These are phyloP conservation scores for Accipiter cooperii DNA, from an alignment of 2,113 vertebrate genomes.

Conservation along the genomic window DNA sequence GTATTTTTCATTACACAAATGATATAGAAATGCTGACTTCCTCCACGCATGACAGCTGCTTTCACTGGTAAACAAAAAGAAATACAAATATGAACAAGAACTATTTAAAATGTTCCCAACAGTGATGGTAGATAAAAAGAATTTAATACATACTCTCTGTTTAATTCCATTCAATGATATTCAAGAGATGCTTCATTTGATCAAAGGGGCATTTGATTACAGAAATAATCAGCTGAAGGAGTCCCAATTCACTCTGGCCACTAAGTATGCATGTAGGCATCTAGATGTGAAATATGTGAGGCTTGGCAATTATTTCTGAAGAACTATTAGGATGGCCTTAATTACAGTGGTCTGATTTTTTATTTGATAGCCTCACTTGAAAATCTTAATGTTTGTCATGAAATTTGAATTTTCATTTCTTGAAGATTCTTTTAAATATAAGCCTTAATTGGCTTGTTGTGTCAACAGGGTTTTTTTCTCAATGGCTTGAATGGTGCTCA, in stretches of 20 bases:
- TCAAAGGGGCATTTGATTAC: conserved; percentile 14
- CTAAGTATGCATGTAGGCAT: not conserved
- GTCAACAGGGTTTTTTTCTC: not conserved
- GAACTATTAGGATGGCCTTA: not conserved
- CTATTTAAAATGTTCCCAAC: not conserved
- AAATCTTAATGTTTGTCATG: not conserved
- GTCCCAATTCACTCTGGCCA: not conserved
- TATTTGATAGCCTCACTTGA: not conserved
- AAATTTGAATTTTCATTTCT: not conserved
- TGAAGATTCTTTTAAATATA: not conserved
- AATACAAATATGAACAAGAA: not conserved
- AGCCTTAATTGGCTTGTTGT: not conserved
- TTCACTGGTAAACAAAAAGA: not conserved
- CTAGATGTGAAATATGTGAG: not conserved
- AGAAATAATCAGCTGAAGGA: conserved; percentile 26
- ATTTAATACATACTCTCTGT: not conserved
- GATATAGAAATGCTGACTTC: not conserved
- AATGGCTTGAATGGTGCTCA: not conserved
- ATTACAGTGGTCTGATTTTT: not conserved
- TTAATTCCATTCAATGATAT: not conserved
- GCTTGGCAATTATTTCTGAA: not conserved
- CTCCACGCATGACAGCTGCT: not conserved
- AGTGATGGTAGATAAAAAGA: not conserved
- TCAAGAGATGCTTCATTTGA: not conserved
- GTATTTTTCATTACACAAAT: not conserved